Base-by-base conservation (phyloP, 2,797 vertebrate genomes). In the Lutjanus campechanus region DNA sequence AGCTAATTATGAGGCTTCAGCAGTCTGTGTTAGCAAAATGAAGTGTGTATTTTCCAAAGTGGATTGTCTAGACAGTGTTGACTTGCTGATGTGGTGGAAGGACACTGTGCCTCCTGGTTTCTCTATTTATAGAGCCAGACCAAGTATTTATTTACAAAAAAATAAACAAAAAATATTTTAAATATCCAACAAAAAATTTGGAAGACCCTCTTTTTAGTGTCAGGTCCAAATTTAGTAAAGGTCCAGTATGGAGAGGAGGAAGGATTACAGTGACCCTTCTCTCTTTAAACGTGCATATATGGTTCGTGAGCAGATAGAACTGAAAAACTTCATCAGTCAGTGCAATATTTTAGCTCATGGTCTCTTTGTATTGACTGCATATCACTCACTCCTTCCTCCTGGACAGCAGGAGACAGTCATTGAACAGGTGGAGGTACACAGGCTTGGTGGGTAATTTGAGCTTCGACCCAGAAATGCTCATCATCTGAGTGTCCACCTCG, bases 391-490 rank as follows among this genome's bases (percentile, higher is more conserved):
- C 97, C 78, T 97, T 98, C 89, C 93, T 95, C 71, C 97, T 92
- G 76, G 97, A 97, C 68, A 98, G 94, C 85, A 98, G 94, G 29
- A 98, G 93, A 65, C 96, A 97, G 94, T 98, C 97, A 1, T 97
- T 98, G 91, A 98, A 98, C 76, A 97, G 94, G 79, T 98, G 97
- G 55, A 98, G 95, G 89, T 97, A 97, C 79, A 98, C 96, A 0
- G 96, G 95, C 81, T 96, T 96, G 54, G 97, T 97, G 76, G 96
- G 96, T 44, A 97, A 89, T 91, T 97, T 98, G 75, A 97, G 94
- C 44, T 97, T 97, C 1, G 97, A 96, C 2, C 95, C 96, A 0
- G 96, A 96, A 1, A 97, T 96, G 76, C 95, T 96, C 91, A 96
- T 95, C 51, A 89, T 95, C 56, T 96, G 97, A 11, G 96, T 97